Percentiles rank a stretch among this genome's conserved stretches.
Conservation (phyloP, 2,113 vertebrate genomes). For the Ptychochromis oligacanthus region DNA sequence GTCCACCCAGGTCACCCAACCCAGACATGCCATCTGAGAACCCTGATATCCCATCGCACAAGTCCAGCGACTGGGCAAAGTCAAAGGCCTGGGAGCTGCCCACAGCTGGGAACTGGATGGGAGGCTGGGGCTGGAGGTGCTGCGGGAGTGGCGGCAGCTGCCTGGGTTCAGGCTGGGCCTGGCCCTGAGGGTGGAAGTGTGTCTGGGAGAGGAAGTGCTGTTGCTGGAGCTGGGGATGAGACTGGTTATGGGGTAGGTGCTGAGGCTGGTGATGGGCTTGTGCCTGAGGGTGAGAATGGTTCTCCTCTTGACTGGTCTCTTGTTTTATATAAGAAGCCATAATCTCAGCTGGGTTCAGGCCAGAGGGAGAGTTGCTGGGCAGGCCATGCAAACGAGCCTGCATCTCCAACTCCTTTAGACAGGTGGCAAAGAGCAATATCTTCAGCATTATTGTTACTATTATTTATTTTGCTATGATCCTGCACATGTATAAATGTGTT, state of each 20-base stretch:
- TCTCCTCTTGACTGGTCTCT: constrained; percentile 85
- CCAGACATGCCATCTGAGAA: constrained; percentile 86
- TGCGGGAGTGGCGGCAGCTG: constrained; percentile 71
- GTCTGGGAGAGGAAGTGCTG: constrained; percentile 69
- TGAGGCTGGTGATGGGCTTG: constrained; percentile 75
- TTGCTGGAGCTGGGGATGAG: constrained; percentile 69
- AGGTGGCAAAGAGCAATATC: background rate
- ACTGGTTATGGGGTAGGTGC: constrained; percentile 75
- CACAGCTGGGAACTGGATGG: constrained; percentile 81
- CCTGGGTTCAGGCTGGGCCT: constrained; percentile 74
- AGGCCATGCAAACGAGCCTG: constrained; percentile 93
- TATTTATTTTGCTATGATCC: background rate
- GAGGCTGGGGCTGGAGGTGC: constrained; percentile 79
- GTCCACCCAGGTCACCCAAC: constrained; percentile 83
- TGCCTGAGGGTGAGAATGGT: constrained; percentile 65
- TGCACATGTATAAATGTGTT: background rate
- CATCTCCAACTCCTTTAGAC: constrained; percentile 95
- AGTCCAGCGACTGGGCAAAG: constrained; percentile 89
- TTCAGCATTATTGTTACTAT: background rate
- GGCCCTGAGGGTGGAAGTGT: constrained; percentile 71
- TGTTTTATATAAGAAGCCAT: constrained; percentile 88
- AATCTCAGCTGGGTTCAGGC: constrained; percentile 85
- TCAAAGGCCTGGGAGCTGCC: constrained; percentile 86
- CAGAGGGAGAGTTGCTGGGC: constrained; percentile 86
- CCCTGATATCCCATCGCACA: constrained; percentile 83